phyloP scores from a whole-genome alignment of 2,113 vertebrate genomes.

The Xenotilapia longispinis region DNA sequence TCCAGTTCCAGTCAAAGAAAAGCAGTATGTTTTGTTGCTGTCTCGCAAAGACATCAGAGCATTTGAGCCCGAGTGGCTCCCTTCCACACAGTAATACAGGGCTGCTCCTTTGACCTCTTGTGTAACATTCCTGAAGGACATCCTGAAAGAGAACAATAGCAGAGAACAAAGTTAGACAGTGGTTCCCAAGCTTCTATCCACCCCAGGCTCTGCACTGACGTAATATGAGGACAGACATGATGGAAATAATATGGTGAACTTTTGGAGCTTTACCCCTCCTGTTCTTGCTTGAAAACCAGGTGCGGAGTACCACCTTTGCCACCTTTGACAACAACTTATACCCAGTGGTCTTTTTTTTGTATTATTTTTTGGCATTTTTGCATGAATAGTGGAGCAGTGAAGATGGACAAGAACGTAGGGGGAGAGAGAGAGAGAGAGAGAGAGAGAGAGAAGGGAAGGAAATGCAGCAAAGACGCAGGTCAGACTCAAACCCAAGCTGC shows the following conservation, averaged over 20 bases:
- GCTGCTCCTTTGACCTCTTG: constrained; percentile 24
- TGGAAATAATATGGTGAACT: background rate
- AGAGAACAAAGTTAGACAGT: constrained; percentile 50
- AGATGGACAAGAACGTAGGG: background rate
- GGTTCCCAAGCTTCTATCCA: constrained; percentile 48
- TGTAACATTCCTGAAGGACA: constrained; percentile 55
- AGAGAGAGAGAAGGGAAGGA: background rate
- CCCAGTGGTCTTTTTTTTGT: background rate
- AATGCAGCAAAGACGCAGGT: background rate
- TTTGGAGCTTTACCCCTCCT: background rate
- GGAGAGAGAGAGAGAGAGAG: background rate
- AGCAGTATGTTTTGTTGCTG: background rate
- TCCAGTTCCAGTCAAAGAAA: background rate
- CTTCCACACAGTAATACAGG: background rate
- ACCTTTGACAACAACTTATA: background rate
- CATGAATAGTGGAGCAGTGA: background rate
- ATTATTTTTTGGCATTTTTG: background rate
- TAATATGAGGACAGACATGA: background rate
- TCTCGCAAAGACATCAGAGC: constrained; percentile 6
- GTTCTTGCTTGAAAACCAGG: background rate
- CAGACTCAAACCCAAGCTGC: background rate
- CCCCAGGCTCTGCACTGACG: background rate
- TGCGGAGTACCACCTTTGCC: background rate
- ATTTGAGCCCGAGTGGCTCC: background rate
- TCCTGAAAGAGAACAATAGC: constrained; percentile 63